Evolutionary conservation across 1,140 invertebrate genomes (phyloP).

Genomic region (Ceratina australensis): DNA sequence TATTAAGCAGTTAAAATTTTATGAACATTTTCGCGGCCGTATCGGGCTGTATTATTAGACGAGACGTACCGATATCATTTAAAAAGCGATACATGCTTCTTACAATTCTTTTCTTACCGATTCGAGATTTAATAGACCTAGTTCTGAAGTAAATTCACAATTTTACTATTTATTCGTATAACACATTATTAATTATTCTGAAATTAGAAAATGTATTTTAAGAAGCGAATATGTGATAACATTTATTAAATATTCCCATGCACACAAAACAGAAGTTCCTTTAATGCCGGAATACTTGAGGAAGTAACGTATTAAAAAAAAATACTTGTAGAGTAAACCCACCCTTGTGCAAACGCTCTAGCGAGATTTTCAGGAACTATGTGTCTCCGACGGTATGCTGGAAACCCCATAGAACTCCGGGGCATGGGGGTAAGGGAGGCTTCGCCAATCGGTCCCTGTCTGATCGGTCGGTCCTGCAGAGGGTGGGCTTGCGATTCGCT

Average conservation of each 20-base stretch:
- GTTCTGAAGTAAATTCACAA: no score
- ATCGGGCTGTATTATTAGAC: constrained; percentile 64
- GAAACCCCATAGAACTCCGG: constrained; percentile 61
- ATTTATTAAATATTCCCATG: not conserved
- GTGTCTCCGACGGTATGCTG: constrained; percentile 74
- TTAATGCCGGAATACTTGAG: no score
- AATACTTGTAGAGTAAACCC: no score
- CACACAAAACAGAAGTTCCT: not conserved
- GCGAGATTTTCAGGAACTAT: constrained; percentile 74
- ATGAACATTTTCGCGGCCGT: constrained; percentile 55
- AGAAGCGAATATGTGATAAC: no score
- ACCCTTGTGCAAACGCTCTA: constrained; percentile 58
- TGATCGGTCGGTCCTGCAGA: constrained; percentile 73
- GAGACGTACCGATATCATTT: constrained; percentile 48
- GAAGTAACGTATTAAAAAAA: no score
- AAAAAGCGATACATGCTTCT: constrained; percentile 65
- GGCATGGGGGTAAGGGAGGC: constrained; percentile 73
- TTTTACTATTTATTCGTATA: not conserved
- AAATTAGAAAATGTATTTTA: not conserved
- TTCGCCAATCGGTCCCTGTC: constrained; percentile 68
- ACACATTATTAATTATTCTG: not conserved
- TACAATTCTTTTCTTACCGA: constrained; percentile 26
- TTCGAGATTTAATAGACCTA: constrained; percentile 6
- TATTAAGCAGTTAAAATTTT: constrained; percentile 71
- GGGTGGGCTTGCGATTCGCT: constrained; percentile 65